phyloP scores from a whole-genome alignment of 2,888 invertebrate genomes.

The Mylabris sibirica region DNA sequence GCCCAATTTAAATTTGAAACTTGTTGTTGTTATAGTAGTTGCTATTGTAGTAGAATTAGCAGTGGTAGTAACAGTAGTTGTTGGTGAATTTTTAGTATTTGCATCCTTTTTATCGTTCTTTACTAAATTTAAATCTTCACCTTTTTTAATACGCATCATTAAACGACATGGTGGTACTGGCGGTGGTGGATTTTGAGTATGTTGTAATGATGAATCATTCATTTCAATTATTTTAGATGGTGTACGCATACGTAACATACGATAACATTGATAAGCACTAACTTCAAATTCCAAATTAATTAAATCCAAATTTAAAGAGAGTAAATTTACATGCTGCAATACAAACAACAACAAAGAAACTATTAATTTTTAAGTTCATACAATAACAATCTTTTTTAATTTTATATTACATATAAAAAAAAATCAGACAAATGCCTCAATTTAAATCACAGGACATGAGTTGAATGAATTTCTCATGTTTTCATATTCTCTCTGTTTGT shows the following conservation, averaged over 20 bases:
- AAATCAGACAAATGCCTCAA: not conserved
- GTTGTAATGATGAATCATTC: slow-evolving; percentile 62
- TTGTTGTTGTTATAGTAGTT: slow-evolving; percentile 32
- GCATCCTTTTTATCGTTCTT: slow-evolving; percentile 54
- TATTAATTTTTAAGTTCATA: not conserved
- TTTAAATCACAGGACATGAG: not conserved
- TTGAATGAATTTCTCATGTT: too few relatives aligned
- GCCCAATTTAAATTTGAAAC: slow-evolving; percentile 55
- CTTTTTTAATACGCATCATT: slow-evolving; percentile 37
- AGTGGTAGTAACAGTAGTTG: too few relatives aligned
- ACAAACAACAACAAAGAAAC: slow-evolving; percentile 37
- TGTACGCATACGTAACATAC: slow-evolving; percentile 79
- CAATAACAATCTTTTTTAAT: not conserved
- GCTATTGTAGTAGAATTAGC: not conserved
- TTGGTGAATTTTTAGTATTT: slow-evolving; percentile 28
- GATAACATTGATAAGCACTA: slow-evolving; percentile 85
- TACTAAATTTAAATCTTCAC: slow-evolving; percentile 58
- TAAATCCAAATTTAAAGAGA: slow-evolving; percentile 70
- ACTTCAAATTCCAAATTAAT: slow-evolving; percentile 73
- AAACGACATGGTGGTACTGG: slow-evolving; percentile 59
- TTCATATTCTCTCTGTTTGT: slow-evolving; percentile 8
- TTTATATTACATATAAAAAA: too few relatives aligned
- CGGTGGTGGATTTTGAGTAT: slow-evolving; percentile 63
- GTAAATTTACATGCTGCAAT: slow-evolving; percentile 70
- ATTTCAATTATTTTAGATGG: slow-evolving; percentile 75